These are phyloP conservation scores for Meloe dianella DNA, from an alignment of 2,888 invertebrate species.

Conservation along the genomic window DNA sequence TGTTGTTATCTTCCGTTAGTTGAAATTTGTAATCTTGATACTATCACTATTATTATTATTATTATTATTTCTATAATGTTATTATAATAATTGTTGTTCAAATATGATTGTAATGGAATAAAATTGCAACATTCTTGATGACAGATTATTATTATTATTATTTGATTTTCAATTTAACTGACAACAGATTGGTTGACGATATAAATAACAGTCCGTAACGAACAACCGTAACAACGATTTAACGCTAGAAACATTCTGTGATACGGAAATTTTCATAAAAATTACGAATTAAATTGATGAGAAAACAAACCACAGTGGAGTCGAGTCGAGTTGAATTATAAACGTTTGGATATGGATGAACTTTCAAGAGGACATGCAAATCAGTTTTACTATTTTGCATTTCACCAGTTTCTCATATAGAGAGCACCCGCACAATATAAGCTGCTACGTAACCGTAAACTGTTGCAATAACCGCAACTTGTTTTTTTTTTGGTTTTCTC, in stretches of 20 bases:
- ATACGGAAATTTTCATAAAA: conserved; percentile 27
- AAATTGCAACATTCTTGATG: background rate
- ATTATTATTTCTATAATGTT: too few relatives aligned
- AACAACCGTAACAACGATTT: conserved; percentile 31
- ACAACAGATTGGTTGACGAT: background rate
- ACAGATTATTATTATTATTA: background rate
- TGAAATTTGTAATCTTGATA: background rate
- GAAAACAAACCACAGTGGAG: background rate
- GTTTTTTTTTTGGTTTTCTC: too few relatives aligned
- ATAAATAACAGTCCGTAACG: conserved; percentile 21
- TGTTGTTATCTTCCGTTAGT: conserved; percentile 1
- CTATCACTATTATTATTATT: background rate
- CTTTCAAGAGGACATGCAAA: too few relatives aligned
- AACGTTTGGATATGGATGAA: too few relatives aligned
- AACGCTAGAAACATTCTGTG: conserved; percentile 27
- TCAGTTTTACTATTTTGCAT: too few relatives aligned
- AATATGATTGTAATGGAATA: background rate
- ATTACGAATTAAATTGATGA: conserved; percentile 21
- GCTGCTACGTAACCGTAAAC: too few relatives aligned
- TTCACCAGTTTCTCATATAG: too few relatives aligned
- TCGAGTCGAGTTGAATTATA: background rate
- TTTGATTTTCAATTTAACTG: background rate
- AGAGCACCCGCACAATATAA: too few relatives aligned
- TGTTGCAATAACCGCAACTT: too few relatives aligned
- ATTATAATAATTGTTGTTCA: background rate